Percentiles rank a stretch among this genome's conserved stretches.
Conservation (phyloP, 2,888 invertebrate species). For the Erannis defoliaria region DNA sequence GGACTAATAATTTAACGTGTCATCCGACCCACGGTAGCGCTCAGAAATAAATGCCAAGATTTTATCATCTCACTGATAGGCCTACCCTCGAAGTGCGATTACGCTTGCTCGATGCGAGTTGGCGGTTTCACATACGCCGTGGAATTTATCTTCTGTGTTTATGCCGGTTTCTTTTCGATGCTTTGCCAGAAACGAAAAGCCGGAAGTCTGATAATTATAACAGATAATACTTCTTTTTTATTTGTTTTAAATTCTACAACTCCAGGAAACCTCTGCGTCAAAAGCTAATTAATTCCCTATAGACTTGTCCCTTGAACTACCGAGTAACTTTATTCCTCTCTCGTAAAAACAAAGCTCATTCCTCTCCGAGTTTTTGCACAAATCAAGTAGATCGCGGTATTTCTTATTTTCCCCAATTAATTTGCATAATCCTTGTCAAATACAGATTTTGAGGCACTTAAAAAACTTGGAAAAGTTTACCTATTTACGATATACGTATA, state of each 20-base stretch:
- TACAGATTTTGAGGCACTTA: slow-evolving; percentile 57
- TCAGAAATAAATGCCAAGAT: no score
- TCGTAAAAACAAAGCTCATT: slow-evolving; percentile 54
- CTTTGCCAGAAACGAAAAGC: no score
- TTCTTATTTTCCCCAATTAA: slow-evolving; percentile 68
- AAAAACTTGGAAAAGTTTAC: slow-evolving; percentile 43
- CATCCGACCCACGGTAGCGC: no score
- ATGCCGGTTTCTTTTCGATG: no score
- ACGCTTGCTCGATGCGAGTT: no score
- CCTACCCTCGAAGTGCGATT: no score
- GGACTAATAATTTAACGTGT: no score
- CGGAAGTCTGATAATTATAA: no score
- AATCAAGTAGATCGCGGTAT: slow-evolving; percentile 65
- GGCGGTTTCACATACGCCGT: no score
- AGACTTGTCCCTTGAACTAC: slow-evolving; percentile 21
- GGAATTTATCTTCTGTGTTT: no score
- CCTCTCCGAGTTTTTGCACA: slow-evolving; percentile 51
- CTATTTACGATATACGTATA: slow-evolving; percentile 4
- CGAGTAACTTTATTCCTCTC: slow-evolving; percentile 21
- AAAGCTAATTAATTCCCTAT: slow-evolving; percentile 31
- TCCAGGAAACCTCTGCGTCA: not conserved
- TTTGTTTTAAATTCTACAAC: not conserved
- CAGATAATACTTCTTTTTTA: no score
- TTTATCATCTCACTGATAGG: no score
- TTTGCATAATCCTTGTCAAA: slow-evolving; percentile 74